phyloP scores from a whole-genome alignment of 2,113 vertebrate species.

The Misgurnus mizolepis region DNA sequence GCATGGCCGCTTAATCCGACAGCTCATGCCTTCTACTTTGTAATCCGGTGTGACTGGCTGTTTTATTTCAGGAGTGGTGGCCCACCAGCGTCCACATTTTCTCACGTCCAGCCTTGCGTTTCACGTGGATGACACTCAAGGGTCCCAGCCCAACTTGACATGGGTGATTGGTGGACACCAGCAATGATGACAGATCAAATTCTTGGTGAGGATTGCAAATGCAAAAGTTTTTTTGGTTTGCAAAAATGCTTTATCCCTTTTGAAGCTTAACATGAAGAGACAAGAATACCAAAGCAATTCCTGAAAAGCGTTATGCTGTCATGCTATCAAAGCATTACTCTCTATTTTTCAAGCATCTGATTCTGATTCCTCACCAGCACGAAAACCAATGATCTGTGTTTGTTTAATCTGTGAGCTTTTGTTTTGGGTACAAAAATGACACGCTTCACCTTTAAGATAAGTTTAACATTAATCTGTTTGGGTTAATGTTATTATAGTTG shows the following conservation, averaged over 20 bases:
- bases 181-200: conserved; percentile 78
- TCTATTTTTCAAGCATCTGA: too few relatives aligned
- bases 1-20: conserved; percentile 15
- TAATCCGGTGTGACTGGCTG: conserved; percentile 68
- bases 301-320: not conserved
- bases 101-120: conserved; percentile 56
- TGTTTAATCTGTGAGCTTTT: too few relatives aligned
- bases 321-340: too few relatives aligned
- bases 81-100: conserved; percentile 69
- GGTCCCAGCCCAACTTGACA: conserved; percentile 76
- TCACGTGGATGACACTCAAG: conserved; percentile 65
- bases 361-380: too few relatives aligned
- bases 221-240: not conserved
- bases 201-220: conserved; percentile 74
- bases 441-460: too few relatives aligned
- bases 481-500: too few relatives aligned
- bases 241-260: not conserved
- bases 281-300: too few relatives aligned
- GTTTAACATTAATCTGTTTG: too few relatives aligned
- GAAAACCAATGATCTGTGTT: too few relatives aligned
- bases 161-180: conserved; percentile 87
- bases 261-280: not conserved
- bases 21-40: conserved; percentile 50
- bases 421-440: too few relatives aligned
- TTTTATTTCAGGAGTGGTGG: conserved; percentile 76